Percentiles rank a stretch among this genome's conserved stretches.
Evolutionary conservation across 2,888 invertebrate genomes (phyloP).

Genomic region (Tenodera sinensis): DNA sequence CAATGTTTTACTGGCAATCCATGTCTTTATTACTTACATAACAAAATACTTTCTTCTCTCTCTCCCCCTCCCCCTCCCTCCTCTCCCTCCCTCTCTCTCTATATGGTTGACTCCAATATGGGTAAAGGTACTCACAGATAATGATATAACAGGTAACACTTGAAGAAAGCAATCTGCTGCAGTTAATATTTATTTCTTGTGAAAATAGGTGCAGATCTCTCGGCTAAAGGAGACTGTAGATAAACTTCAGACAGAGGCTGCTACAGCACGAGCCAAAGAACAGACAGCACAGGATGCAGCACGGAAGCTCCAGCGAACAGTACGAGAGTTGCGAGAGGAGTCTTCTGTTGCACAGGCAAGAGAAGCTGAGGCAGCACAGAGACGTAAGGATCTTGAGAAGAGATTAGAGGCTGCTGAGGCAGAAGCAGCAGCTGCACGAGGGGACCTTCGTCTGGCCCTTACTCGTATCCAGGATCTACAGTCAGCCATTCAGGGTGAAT

Average conservation of each 20-base stretch:
- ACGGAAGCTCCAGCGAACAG: slow-evolving; percentile 67
- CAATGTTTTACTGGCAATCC: no score
- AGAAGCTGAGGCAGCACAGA: slow-evolving; percentile 70
- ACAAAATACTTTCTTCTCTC: no score
- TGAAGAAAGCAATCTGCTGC: not conserved
- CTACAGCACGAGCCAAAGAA: slow-evolving; percentile 67
- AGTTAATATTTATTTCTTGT: not conserved
- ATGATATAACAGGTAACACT: no score
- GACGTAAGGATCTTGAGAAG: slow-evolving; percentile 72
- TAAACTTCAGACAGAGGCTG: slow-evolving; percentile 67
- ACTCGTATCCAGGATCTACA: slow-evolving; percentile 89
- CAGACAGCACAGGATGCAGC: slow-evolving; percentile 72
- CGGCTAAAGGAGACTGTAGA: slow-evolving; percentile 71
- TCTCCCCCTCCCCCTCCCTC: no score
- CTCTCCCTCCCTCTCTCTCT: no score
- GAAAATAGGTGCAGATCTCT: slow-evolving; percentile 53
- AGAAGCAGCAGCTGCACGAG: slow-evolving; percentile 65
- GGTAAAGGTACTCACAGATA: no score
- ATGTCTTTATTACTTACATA: no score
- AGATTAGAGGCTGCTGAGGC: slow-evolving; percentile 66
- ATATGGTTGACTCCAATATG: no score
- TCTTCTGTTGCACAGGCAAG: slow-evolving; percentile 64
- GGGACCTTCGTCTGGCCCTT: slow-evolving; percentile 83
- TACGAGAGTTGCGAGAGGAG: slow-evolving; percentile 76
- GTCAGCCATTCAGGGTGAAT: slow-evolving; percentile 84